phyloP scores from a whole-genome alignment of 2,797 vertebrate species.

The Malurus leucopterus region DNA sequence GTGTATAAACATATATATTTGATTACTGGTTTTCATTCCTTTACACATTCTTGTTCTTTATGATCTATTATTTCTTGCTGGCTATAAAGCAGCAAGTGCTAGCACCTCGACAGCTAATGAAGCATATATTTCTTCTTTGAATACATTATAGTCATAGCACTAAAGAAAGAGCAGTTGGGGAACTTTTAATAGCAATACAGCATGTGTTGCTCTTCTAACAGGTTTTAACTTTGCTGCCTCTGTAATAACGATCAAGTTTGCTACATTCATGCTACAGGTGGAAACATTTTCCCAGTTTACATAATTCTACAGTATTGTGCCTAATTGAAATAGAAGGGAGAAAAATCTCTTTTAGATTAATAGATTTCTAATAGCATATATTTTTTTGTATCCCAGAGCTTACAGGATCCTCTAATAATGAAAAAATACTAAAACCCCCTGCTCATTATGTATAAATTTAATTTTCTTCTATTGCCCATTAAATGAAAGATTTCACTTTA shows the following conservation, averaged over 20 bases:
- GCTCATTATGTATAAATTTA: background rate
- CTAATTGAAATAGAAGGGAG: constrained; percentile 15
- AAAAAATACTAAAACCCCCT: background rate
- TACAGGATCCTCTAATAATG: background rate
- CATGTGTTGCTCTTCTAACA: constrained; percentile 16
- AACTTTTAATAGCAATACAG: constrained; percentile 37
- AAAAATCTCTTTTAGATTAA: constrained; percentile 37
- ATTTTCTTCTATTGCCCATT: background rate
- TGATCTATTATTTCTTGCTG: constrained; percentile 33
- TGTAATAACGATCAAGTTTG: constrained; percentile 41
- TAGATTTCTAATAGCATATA: background rate
- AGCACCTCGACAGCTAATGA: constrained; percentile 43
- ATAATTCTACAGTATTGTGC: constrained; percentile 11
- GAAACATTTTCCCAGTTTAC: constrained; percentile 38
- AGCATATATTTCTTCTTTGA: constrained; percentile 36
- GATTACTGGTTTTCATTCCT: constrained; percentile 13
- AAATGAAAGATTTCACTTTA: background rate
- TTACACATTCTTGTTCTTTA: constrained; percentile 30
- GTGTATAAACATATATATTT: background rate
- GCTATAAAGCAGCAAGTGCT: constrained; percentile 34
- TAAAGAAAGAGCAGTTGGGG: constrained; percentile 17
- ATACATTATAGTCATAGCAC: constrained; percentile 22
- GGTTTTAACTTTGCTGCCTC: constrained; percentile 22
- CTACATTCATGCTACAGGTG: constrained; percentile 29
- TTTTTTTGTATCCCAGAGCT: background rate